Evolutionary conservation across 2,888 invertebrate species (phyloP), one percentile per base, ranked within the genome.

Genomic region (Adelognathus sp.): DNA sequence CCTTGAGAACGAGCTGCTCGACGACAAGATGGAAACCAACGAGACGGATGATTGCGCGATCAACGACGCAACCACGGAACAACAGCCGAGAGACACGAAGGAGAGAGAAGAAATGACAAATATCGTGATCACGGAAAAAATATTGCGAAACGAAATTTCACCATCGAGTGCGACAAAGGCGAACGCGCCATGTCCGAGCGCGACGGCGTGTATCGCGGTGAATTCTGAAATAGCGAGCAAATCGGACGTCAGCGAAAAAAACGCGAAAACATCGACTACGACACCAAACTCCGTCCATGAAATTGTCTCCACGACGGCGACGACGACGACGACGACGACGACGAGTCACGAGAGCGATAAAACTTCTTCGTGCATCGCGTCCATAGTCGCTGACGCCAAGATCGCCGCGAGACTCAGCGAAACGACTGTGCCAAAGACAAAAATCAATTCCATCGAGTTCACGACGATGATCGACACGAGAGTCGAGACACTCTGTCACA

Each of bases 351-450:
- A 86, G 7, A 83, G 58, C 86, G 86, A 71, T 82, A 83, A 41
- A 74, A 67, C 71, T 3, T 78, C 86, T 0, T 54, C 21, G 27
- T 83, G 76, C 0, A 86, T 89, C 86, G 87, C 87, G 0, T 88
- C 84, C 16, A 88, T 89, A 44, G 89, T 88, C 2, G 81, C 86
- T 0, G 90, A 90, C 61, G 87, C 88, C 0, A 91, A 91, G 81
- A 87, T 90, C 31, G 88, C 88, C 0, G 87, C 88, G 0, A 87
- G 88, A 74, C 81, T 90, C 5, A 88, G 85, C 33, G 87, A 89
- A 41, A 86, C 87, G 1, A 82, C 82, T 18, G 64, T 86, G 27
- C 7, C 41, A 1, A 69, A 61, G 3, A 75, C 56, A 7, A 11
- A 44, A 5, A 41, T 63, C 6, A 81, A 81, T 66, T 69, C 80